Conservation (phyloP, 2,113 vertebrate genomes). For the Strigops habroptila region DNA sequence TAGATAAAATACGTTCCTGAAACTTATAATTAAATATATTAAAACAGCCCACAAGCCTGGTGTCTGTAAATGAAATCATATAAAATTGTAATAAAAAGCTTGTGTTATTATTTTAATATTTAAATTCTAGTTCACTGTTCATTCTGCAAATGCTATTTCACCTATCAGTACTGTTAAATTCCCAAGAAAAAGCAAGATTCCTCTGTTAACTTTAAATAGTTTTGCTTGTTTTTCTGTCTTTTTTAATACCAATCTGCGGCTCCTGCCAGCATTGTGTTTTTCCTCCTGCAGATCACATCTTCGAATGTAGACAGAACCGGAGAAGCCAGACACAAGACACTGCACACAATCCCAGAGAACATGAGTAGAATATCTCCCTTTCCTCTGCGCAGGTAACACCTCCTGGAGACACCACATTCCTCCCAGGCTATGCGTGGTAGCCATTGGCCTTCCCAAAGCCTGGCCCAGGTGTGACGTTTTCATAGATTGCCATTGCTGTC, state of each 20-base stretch:
- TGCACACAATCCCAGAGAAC: slow-evolving; percentile 23
- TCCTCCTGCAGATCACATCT: neutral
- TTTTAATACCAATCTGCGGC: neutral
- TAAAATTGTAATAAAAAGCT: slow-evolving; percentile 64
- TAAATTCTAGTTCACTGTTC: slow-evolving; percentile 50
- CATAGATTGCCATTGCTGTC: slow-evolving; percentile 85
- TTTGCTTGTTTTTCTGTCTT: neutral
- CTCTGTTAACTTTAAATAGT: slow-evolving; percentile 18
- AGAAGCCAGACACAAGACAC: slow-evolving; percentile 37
- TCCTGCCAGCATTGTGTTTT: neutral
- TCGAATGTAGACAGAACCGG: slow-evolving; percentile 6
- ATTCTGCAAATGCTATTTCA: slow-evolving; percentile 35
- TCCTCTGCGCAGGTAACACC: neutral
- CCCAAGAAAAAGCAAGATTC: slow-evolving; percentile 50
- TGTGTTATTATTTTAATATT: slow-evolving; percentile 61
- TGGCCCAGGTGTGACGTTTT: slow-evolving; percentile 74
- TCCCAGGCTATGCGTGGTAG: slow-evolving; percentile 62
- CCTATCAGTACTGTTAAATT: slow-evolving; percentile 65
- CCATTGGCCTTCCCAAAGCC: slow-evolving; percentile 72
- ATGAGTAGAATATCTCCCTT: neutral
- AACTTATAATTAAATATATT: slow-evolving; percentile 75
- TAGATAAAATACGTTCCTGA: slow-evolving; percentile 78
- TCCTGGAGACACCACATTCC: neutral
- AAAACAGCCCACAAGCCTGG: slow-evolving; percentile 65
- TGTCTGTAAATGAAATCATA: slow-evolving; percentile 64